Percentiles rank a stretch among this genome's conserved stretches.
phyloP scores from a whole-genome alignment of 92 coral and sea anemone species.

The Epizoanthus rinbou region DNA sequence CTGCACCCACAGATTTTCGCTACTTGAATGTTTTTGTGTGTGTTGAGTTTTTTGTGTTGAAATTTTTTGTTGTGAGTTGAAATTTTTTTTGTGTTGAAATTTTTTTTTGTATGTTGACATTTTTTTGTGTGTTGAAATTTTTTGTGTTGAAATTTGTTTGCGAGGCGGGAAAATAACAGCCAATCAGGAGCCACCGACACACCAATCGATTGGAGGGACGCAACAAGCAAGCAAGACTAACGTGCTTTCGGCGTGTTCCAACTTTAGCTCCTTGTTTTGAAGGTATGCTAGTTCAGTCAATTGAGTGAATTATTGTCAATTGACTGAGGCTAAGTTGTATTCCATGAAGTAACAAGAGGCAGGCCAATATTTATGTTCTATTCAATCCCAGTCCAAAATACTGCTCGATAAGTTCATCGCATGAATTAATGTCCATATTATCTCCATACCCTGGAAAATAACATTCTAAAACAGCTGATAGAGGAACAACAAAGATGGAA shows the following conservation, averaged over 20 bases:
- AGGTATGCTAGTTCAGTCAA: constrained; percentile 11
- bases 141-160: too few relatives aligned
- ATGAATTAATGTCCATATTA: constrained; percentile 10
- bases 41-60: too few relatives aligned
- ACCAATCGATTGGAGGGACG: neutral
- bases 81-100: too few relatives aligned
- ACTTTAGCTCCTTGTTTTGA: neutral
- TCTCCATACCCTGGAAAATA: constrained; percentile 24
- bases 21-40: too few relatives aligned
- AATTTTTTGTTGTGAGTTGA: too few relatives aligned
- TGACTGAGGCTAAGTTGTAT: constrained; percentile 38
- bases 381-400: constrained; percentile 40
- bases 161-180: neutral
- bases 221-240: neutral
- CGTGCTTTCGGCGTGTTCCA: neutral
- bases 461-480: constrained; percentile 28
- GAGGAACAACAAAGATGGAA: constrained; percentile 30
- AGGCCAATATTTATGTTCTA: constrained; percentile 35
- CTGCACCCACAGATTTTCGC: too few relatives aligned
- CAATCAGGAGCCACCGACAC: constrained; percentile 1
- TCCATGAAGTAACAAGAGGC: constrained; percentile 30
- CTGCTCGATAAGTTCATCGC: constrained; percentile 38
- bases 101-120: too few relatives aligned
- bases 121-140: too few relatives aligned
- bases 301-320: constrained; percentile 34